Evolutionary conservation across 1,140 invertebrate genomes (phyloP).

Genomic region (Sminthurides bifidus): DNA sequence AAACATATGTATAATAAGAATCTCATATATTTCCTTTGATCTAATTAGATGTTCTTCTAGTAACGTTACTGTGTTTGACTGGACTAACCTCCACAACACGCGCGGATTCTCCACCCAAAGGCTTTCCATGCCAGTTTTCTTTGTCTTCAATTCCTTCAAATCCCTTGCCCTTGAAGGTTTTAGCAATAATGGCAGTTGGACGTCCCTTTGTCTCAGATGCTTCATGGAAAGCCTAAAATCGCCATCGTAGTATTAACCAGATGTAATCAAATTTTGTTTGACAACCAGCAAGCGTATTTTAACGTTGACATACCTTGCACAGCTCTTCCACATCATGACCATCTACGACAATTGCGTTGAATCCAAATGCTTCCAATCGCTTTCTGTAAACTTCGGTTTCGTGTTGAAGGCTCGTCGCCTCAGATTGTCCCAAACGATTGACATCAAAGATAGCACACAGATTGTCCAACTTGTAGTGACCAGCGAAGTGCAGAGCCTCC

Average conservation of each 20-base stretch:
- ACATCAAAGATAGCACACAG: conserved; percentile 93
- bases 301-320: conserved; percentile 60
- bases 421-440: conserved; percentile 93
- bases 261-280: neutral
- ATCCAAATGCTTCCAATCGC: conserved; percentile 82
- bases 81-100: conserved; percentile 53
- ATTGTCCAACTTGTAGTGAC: conserved; percentile 92
- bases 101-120: conserved; percentile 68
- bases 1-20: conserved; percentile 7
- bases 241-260: neutral
- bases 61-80: neutral
- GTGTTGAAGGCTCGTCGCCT: conserved; percentile 84
- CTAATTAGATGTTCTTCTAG: too few species aligned
- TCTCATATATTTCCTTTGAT: too few species aligned
- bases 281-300: too few species aligned
- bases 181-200: conserved; percentile 86
- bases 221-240: conserved; percentile 58
- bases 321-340: conserved; percentile 90
- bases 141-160: conserved; percentile 79
- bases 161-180: conserved; percentile 90
- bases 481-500: conserved; percentile 93
- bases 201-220: conserved; percentile 61
- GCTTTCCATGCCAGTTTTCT: conserved; percentile 96
- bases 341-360: conserved; percentile 85
- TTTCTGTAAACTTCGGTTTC: conserved; percentile 79